Percentiles rank a stretch among this genome's conserved stretches.
Conservation (phyloP, 2,113 vertebrate species). For the Geothlypis trichas region DNA sequence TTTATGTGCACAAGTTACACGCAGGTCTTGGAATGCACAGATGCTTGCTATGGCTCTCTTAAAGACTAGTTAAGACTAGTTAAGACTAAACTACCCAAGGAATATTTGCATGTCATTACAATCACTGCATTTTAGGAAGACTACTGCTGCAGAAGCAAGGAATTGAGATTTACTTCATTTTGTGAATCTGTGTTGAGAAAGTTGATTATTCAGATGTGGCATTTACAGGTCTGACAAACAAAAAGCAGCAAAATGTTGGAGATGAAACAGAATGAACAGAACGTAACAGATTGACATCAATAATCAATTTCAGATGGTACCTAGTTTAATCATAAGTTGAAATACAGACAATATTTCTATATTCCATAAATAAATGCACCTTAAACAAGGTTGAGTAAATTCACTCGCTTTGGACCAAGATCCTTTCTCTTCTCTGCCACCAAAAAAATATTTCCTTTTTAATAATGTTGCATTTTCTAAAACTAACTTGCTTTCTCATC, state of each 20-base stretch:
- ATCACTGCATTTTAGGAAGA: background rate
- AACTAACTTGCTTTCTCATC: background rate
- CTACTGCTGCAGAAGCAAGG: background rate
- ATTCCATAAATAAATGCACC: background rate
- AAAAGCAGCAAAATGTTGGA: conserved; percentile 33
- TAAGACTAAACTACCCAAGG: background rate
- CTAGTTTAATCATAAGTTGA: background rate
- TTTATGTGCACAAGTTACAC: background rate
- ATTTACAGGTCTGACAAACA: background rate
- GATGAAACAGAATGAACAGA: conserved; percentile 12
- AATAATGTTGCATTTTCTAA: background rate
- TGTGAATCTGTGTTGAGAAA: background rate
- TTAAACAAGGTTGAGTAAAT: background rate
- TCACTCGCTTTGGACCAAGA: background rate
- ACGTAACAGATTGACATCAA: conserved; percentile 4
- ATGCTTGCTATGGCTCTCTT: background rate
- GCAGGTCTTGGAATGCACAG: background rate
- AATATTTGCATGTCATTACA: background rate
- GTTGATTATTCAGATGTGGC: background rate
- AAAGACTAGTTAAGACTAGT: background rate
- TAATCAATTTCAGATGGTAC: background rate
- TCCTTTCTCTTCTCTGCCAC: background rate
- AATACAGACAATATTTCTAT: background rate
- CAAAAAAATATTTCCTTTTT: background rate
- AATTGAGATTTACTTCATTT: background rate